phyloP scores from a whole-genome alignment of 2,888 invertebrate genomes.

The Dicycla oo region DNA sequence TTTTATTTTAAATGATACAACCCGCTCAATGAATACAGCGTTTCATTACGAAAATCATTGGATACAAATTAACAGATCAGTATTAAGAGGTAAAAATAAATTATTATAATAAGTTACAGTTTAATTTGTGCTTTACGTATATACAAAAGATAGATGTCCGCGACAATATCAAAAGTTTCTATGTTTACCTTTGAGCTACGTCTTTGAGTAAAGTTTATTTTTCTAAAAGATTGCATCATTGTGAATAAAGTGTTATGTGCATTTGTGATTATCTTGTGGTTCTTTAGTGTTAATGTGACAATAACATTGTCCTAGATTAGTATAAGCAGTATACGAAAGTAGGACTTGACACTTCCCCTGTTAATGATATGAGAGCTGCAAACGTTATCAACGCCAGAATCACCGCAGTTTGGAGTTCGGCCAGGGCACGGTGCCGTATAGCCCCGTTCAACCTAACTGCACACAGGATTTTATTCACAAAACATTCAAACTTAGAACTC shows the following conservation, averaged over 20 bases:
- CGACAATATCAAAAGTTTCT: slow-evolving; percentile 65
- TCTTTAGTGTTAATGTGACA: neutral
- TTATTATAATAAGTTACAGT: slow-evolving; percentile 64
- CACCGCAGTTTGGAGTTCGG: slow-evolving; percentile 45
- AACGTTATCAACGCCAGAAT: slow-evolving; percentile 44
- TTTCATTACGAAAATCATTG: slow-evolving; percentile 77
- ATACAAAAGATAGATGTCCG: slow-evolving; percentile 65
- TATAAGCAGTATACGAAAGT: slow-evolving; percentile 9
- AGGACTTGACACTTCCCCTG: slow-evolving; percentile 3
- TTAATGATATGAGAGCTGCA: slow-evolving; percentile 41
- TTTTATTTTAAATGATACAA: slow-evolving; percentile 71
- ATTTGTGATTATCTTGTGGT: neutral
- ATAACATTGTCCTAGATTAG: neutral
- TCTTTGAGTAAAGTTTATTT: neutral
- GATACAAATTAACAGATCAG: slow-evolving; percentile 73
- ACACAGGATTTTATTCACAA: slow-evolving; percentile 43
- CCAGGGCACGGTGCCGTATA: slow-evolving; percentile 54
- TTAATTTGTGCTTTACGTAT: slow-evolving; percentile 65
- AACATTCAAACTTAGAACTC: slow-evolving; percentile 28
- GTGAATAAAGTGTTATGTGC: slow-evolving; percentile 9
- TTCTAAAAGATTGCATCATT: slow-evolving; percentile 2
- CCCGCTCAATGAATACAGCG: slow-evolving; percentile 74
- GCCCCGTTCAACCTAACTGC: slow-evolving; percentile 41
- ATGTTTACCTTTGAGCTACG: slow-evolving; percentile 25
- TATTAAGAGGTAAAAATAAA: slow-evolving; percentile 63